These are phyloP conservation scores for Coranthus polyacanthus DNA, from an alignment of 2,797 vertebrate species.

Conservation along the genomic window DNA sequence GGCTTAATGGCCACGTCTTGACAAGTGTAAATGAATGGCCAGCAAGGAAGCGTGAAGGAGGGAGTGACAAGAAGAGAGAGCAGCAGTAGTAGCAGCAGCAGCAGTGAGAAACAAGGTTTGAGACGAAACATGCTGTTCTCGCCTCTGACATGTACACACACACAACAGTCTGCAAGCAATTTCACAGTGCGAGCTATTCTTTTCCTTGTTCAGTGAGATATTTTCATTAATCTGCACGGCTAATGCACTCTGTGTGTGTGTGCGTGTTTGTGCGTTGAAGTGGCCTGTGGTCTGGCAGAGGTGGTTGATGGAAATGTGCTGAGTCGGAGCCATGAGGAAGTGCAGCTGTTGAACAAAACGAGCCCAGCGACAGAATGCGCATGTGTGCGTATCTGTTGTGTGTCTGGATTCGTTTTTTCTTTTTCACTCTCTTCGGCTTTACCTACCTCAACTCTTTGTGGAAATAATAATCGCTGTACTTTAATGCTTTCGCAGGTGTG, in stretches of 20 bases:
- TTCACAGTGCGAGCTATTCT: constrained; percentile 88
- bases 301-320: constrained; percentile 93
- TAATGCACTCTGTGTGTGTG: constrained; percentile 79
- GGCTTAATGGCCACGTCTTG: constrained; percentile 93
- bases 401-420: constrained; percentile 14
- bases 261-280: constrained; percentile 82
- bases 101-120: constrained; percentile 77
- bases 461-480: constrained; percentile 26
- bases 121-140: constrained; percentile 92
- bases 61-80: constrained; percentile 33
- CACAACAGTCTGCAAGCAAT: constrained; percentile 91
- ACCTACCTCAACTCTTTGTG: constrained; percentile 1
- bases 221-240: constrained; percentile 95
- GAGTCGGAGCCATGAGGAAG: constrained; percentile 94
- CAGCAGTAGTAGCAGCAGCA: constrained; percentile 46
- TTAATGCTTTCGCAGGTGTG: constrained; percentile 58
- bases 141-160: constrained; percentile 41
- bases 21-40: constrained; percentile 96
- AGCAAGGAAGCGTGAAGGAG: constrained; percentile 44
- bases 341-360: constrained; percentile 91
- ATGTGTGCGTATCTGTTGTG: constrained; percentile 2
- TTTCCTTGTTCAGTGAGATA: constrained; percentile 88
- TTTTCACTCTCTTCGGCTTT: constrained; percentile 6
- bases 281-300: constrained; percentile 93
- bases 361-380: constrained; percentile 38